phyloP scores from a whole-genome alignment of 2,888 invertebrate genomes.

The Drosophila ustulata region DNA sequence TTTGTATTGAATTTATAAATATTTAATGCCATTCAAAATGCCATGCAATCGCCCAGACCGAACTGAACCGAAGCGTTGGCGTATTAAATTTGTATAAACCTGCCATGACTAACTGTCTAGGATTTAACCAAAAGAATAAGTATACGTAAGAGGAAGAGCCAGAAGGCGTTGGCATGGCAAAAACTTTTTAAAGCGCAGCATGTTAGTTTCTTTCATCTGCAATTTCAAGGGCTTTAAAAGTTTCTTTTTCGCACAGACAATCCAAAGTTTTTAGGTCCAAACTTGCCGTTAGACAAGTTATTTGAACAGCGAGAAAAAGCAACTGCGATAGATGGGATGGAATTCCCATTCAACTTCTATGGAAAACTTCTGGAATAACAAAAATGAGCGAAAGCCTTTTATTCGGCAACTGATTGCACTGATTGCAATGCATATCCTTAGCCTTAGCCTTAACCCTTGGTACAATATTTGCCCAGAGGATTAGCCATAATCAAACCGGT shows the following conservation, averaged over 20 bases:
- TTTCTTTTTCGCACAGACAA: conserved; percentile 29
- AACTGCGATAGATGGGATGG: not conserved
- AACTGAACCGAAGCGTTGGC: conserved; percentile 52
- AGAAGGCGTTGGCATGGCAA: conserved; percentile 21
- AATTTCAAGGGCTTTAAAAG: conserved; percentile 52
- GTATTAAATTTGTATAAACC: conserved; percentile 67
- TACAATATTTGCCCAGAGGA: conserved; percentile 64
- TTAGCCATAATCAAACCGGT: conserved; percentile 62
- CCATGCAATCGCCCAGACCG: conserved; percentile 68
- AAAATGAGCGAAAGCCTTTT: conserved; percentile 11
- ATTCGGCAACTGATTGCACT: conserved; percentile 38
- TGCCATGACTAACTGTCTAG: conserved; percentile 67
- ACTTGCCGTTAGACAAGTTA: conserved; percentile 27
- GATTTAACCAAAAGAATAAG: conserved; percentile 42
- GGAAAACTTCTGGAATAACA: conserved; percentile 28
- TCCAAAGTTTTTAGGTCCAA: conserved; percentile 25
- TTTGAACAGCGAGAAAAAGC: not conserved
- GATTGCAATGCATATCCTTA: conserved; percentile 41
- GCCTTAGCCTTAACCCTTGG: conserved; percentile 6
- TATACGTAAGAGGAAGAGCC: not conserved
- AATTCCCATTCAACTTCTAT: conserved; percentile 28
- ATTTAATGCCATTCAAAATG: conserved; percentile 82
- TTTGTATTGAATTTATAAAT: conserved; percentile 85
- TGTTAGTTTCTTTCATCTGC: conserved; percentile 38
- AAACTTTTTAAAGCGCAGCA: conserved; percentile 37